A percentile compares a stretch with the other conserved stretches of the same genome.
These are phyloP conservation scores for Halotydeus destructor DNA, from an alignment of 1,140 invertebrate genomes.

Conservation along the genomic window DNA sequence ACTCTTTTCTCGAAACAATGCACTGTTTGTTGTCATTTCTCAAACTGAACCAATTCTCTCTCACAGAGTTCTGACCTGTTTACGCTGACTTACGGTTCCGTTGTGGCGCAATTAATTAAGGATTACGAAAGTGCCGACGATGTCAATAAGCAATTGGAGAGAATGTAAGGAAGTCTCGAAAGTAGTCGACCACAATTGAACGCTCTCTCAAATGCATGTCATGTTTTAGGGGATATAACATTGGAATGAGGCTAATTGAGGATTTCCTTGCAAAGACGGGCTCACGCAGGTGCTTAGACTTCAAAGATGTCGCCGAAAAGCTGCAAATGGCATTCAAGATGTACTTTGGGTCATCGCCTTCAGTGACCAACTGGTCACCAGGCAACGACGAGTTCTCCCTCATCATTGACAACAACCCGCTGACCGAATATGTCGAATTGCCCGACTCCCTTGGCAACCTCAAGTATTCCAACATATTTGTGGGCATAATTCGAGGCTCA, in stretches of 20 bases:
- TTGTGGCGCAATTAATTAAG: constrained; percentile 87
- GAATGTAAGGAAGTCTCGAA: constrained; percentile 31
- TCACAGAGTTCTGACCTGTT: constrained; percentile 70
- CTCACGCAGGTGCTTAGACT: constrained; percentile 71
- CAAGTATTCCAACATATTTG: constrained; percentile 84
- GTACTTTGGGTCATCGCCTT: constrained; percentile 73
- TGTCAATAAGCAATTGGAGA: constrained; percentile 76
- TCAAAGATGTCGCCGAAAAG: constrained; percentile 91
- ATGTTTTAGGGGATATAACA: constrained; percentile 62
- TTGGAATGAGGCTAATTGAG: constrained; percentile 89
- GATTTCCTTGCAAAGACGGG: constrained; percentile 86
- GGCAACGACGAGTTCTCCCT: constrained; percentile 91
- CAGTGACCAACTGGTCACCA: constrained; percentile 76
- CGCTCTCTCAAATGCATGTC: neutral
- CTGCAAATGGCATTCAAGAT: constrained; percentile 67
- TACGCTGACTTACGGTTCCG: constrained; percentile 87
- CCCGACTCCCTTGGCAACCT: constrained; percentile 63
- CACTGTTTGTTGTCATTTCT: too few species aligned
- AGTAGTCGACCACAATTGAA: neutral
- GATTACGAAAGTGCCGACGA: constrained; percentile 95
- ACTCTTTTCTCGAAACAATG: too few species aligned
- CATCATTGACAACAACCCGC: constrained; percentile 76
- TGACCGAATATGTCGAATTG: constrained; percentile 96
- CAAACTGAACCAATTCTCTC: neutral
- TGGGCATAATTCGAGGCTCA: constrained; percentile 77